A percentile compares a stretch with the other conserved stretches of the same genome.
These are phyloP conservation scores for Chloebia gouldiae DNA, from an alignment of 2,113 vertebrate species.

Conservation along the genomic window DNA sequence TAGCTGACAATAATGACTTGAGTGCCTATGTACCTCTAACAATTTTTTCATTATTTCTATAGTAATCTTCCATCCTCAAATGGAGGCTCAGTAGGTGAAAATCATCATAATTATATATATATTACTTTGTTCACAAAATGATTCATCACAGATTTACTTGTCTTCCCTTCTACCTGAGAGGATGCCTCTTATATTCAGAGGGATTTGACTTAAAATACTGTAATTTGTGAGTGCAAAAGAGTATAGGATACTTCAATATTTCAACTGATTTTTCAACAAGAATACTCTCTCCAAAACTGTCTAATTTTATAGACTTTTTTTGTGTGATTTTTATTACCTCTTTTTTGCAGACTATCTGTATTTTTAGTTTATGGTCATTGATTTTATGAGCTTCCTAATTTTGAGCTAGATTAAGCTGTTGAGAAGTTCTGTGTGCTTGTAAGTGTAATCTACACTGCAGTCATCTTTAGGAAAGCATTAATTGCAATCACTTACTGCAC, in stretches of 20 bases:
- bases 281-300: background rate
- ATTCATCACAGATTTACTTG: background rate
- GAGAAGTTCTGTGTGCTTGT: background rate
- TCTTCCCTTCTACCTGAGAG: background rate
- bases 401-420: background rate
- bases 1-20: background rate
- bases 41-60: background rate
- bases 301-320: background rate
- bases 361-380: constrained; percentile 35
- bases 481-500: background rate
- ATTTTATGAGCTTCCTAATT: constrained; percentile 43
- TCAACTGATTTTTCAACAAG: background rate
- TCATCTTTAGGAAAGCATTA: constrained; percentile 16
- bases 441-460: background rate
- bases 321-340: background rate
- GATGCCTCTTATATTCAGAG: background rate
- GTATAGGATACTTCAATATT: background rate
- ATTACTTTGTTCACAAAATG: background rate
- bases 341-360: constrained; percentile 20
- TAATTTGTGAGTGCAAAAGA: background rate
- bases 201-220: background rate
- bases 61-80: background rate
- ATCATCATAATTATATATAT: background rate
- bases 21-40: background rate
- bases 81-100: background rate